These are phyloP conservation scores for Papilio dardanus DNA, from an alignment of 1,140 invertebrate genomes.

Conservation along the genomic window DNA sequence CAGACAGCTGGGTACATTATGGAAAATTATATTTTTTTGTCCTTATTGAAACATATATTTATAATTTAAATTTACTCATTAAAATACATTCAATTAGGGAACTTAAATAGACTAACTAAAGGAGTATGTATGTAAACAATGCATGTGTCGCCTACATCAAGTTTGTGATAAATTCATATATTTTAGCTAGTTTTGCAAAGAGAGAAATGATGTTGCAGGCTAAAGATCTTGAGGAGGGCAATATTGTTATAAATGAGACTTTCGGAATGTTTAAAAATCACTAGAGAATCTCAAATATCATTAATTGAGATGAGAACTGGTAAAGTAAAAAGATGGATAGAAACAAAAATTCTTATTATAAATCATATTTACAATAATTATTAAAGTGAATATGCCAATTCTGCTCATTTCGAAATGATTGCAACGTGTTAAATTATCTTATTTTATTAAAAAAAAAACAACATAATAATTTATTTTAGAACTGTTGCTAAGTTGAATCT, in stretches of 20 bases:
- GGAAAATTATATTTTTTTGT: too few species aligned
- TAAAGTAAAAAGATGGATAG: slow-evolving; percentile 39
- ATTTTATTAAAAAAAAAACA: slow-evolving; percentile 55
- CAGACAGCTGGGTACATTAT: too few species aligned
- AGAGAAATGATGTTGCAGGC: slow-evolving; percentile 15
- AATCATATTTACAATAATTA: slow-evolving; percentile 33
- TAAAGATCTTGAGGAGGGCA: neutral
- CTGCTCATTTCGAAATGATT: slow-evolving; percentile 51
- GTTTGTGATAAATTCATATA: slow-evolving; percentile 34
- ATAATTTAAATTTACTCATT: neutral
- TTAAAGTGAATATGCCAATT: slow-evolving; percentile 37
- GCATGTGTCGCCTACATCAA: slow-evolving; percentile 13
- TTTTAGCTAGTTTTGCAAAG: slow-evolving; percentile 28
- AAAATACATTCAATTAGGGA: neutral
- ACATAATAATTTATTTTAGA: slow-evolving; percentile 67
- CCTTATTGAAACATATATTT: neutral
- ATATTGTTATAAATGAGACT: neutral
- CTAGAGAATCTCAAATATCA: slow-evolving; percentile 56
- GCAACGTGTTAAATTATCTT: slow-evolving; percentile 52
- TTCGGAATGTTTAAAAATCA: slow-evolving; percentile 30
- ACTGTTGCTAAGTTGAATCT: slow-evolving; percentile 72
- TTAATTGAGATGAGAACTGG: slow-evolving; percentile 20
- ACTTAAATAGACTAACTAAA: neutral
- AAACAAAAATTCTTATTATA: slow-evolving; percentile 41
- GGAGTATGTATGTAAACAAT: slow-evolving; percentile 5